A percentile compares a stretch with the other conserved stretches of the same genome.
Evolutionary conservation across 2,797 vertebrate genomes (phyloP).

Genomic region (Euphonia xanthogaster): DNA sequence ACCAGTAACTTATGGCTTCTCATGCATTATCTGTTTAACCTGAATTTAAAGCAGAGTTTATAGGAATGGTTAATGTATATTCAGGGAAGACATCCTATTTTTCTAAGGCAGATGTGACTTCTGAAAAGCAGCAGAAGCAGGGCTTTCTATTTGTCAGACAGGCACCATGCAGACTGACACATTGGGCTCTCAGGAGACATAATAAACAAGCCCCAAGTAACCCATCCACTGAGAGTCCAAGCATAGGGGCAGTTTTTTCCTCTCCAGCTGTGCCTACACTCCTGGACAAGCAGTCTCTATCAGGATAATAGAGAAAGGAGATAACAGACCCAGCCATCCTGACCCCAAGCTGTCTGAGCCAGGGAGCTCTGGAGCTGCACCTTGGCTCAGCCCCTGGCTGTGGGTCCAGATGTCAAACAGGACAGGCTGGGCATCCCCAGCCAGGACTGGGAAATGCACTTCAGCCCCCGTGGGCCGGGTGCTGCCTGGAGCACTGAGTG

Average conservation of each 20-base stretch:
- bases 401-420: neutral
- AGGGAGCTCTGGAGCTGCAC: too few relatives aligned
- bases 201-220: neutral
- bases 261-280: neutral
- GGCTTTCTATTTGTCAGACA: neutral
- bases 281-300: neutral
- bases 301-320: neutral
- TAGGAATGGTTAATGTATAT: neutral
- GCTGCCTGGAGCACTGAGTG: rapidly evolving
- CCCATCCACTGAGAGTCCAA: neutral
- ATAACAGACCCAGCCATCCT: neutral
- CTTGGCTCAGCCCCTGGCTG: neutral
- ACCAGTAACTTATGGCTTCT: neutral
- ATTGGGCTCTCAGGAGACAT: neutral
- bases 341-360: neutral
- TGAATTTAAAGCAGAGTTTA: neutral
- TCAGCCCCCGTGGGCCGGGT: rapidly evolving
- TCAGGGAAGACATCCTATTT: neutral
- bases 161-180: neutral
- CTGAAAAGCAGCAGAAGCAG: neutral
- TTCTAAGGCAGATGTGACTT: neutral
- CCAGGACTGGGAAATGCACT: neutral
- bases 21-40: neutral
- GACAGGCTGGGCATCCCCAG: neutral
- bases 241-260: neutral